Evolutionary conservation across 2,888 invertebrate genomes (phyloP), one percentile per base, ranked within the genome.

Genomic region (Lissocephala sabroskyi): DNA sequence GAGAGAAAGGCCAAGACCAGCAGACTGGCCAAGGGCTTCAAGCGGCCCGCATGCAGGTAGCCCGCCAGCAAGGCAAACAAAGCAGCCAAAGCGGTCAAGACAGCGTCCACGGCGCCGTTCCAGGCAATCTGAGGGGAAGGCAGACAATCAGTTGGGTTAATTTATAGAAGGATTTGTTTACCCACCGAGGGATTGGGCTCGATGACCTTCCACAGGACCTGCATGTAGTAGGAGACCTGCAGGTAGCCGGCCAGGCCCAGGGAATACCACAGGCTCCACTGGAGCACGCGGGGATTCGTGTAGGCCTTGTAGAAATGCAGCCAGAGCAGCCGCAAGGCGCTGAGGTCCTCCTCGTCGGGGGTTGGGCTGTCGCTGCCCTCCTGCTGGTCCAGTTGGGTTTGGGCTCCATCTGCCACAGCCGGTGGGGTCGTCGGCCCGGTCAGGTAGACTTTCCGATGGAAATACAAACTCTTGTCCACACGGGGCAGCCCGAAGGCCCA

Each of bases 31-130:
- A 83, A 80, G 40, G 84, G 75, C 18, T 71, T 79, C 0, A 82
- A 56, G 7, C 71, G 75, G 2, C 73, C 81, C 3, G 75, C 75
- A 51, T 84, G 82, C 45, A 83, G 54, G 45, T 82, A 84, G 1
- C 88, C 87, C 0, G 90, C 89, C 0, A 86, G 52, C 41, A 88
- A 82, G 0, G 91, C 89, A 7, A 87, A 88, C 1, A 86, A 71
- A 18, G 89, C 89, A 42, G 93, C 92, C 1, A 92, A 79, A 0
- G 92, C 82, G 0, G 93, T 94, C 37, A 91, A 87, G 0, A 87
- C 71, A 0, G 95, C 93, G 83, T 96, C 96, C 0, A 95, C 93
- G 5, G 91, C 91, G 0, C 96, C 96, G 80, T 95, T 95, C 82
- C 84, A 85, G 5, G 80, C 79, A 30, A 79, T 75, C 59, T 75